phyloP scores from a whole-genome alignment of 2,797 vertebrate genomes.

The Caiman crocodilus region DNA sequence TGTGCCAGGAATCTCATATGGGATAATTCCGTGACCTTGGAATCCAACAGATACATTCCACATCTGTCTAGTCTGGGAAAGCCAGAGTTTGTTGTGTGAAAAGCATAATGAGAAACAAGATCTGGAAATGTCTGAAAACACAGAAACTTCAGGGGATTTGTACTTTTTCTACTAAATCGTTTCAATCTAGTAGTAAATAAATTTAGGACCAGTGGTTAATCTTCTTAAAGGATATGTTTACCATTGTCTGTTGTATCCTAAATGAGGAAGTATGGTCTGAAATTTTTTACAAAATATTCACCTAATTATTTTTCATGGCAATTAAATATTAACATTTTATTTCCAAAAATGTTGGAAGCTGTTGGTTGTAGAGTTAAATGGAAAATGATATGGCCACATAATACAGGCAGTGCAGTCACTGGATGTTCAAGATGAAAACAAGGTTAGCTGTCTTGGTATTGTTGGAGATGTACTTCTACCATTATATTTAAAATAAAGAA shows the following conservation, averaged over 20 bases:
- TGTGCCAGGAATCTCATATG: slow-evolving; percentile 84
- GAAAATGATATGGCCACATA: not conserved
- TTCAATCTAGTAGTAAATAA: slow-evolving; percentile 48
- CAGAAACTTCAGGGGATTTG: slow-evolving; percentile 12
- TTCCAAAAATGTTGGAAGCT: not conserved
- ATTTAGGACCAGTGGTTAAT: not conserved
- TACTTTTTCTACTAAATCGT: not conserved
- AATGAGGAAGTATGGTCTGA: slow-evolving; percentile 34
- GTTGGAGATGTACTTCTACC: not conserved
- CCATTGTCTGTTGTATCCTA: slow-evolving; percentile 41
- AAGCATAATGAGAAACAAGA: slow-evolving; percentile 73
- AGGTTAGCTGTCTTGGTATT: not conserved
- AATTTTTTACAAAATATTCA: not conserved
- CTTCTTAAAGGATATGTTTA: slow-evolving; percentile 22
- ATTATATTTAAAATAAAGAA: slow-evolving; percentile 16
- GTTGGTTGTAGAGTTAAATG: not conserved
- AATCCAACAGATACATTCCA: slow-evolving; percentile 88
- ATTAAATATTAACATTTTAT: slow-evolving; percentile 21
- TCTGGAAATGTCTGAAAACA: slow-evolving; percentile 70
- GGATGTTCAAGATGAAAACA: not conserved
- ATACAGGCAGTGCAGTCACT: not conserved
- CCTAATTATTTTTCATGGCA: slow-evolving; percentile 42
- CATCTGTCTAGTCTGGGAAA: slow-evolving; percentile 91
- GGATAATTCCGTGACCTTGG: slow-evolving; percentile 89
- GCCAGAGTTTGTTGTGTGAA: slow-evolving; percentile 78